A percentile compares a stretch with the other conserved stretches of the same genome.
Conservation (phyloP, 2,113 vertebrate genomes). For the Plecturocebus donacophilus region DNA sequence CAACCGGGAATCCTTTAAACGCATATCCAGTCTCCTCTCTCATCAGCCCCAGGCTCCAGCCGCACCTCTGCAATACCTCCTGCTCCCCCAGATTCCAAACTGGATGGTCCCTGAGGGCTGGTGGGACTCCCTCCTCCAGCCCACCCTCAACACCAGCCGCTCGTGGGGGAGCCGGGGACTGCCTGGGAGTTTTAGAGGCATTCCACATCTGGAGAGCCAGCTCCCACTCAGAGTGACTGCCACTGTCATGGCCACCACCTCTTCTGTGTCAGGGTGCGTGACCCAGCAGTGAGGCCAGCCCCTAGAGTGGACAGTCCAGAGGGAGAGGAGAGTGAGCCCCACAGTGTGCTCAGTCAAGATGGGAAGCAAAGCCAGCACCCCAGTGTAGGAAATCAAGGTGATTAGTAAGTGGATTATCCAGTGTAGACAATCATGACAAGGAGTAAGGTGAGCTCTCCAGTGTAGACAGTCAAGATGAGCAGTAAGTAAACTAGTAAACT, state of each 20-base stretch:
- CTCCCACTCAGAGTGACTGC: accelerated
- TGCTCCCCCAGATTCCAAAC: neutral
- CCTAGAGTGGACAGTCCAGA: neutral
- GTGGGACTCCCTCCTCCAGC: neutral
- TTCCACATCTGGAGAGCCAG: accelerated
- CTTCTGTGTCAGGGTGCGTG: accelerated
- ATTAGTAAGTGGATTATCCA: neutral
- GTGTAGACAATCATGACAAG: neutral
- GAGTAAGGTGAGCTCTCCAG: neutral
- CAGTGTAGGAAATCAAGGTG: neutral
- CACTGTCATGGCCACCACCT: accelerated
- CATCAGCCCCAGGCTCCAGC: accelerated
- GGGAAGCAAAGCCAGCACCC: no score
- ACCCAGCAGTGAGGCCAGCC: no score
- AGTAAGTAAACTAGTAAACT: no score
- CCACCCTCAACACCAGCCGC: accelerated
- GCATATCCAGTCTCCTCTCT: no score
- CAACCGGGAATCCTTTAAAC: no score
- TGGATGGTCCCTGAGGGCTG: neutral
- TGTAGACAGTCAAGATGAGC: no score
- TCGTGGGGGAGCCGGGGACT: neutral
- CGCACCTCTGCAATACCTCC: neutral
- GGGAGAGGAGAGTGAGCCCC: neutral
- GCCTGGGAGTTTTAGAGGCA: neutral
- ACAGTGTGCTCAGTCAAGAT: neutral